phyloP scores from a whole-genome alignment of 35 echinoderm and acorn worm species.

The Diadema setosum region DNA sequence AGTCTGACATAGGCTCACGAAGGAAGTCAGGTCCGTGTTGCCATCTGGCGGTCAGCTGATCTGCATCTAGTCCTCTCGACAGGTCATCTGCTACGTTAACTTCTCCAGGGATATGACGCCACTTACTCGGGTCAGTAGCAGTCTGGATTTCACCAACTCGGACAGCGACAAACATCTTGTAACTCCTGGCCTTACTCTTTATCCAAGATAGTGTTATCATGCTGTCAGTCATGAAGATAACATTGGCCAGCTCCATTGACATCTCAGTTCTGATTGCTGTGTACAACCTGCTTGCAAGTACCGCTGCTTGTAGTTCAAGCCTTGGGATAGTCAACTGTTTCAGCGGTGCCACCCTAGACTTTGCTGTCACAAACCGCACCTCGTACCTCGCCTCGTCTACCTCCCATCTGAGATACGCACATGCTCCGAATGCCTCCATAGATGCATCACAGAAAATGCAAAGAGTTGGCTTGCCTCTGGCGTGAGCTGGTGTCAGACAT shows the following conservation, averaged over 20 bases:
- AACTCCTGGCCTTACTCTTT: conserved; percentile 21
- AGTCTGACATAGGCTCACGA: conserved; percentile 21
- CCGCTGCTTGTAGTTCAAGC: conserved; percentile 39
- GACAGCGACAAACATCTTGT: conserved; percentile 59
- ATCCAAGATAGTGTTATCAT: conserved; percentile 54
- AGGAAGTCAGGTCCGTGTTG: conserved; percentile 55
- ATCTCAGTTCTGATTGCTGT: background rate
- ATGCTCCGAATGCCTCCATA: too few relatives aligned
- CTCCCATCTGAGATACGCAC: too few relatives aligned
- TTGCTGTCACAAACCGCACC: too few relatives aligned
- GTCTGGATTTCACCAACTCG: conserved; percentile 70
- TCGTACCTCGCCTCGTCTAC: too few relatives aligned
- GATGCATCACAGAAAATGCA: too few relatives aligned
- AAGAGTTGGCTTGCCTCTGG: too few relatives aligned
- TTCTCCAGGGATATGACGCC: conserved; percentile 36
- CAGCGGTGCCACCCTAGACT: conserved; percentile 63
- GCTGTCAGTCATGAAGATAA: conserved; percentile 53
- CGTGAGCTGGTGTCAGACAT: too few relatives aligned
- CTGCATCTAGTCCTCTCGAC: conserved; percentile 47
- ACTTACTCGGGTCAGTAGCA: conserved; percentile 26
- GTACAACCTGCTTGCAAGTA: conserved; percentile 20
- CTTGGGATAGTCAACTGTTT: conserved; percentile 26
- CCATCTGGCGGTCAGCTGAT: conserved; percentile 20
- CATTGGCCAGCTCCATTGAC: background rate
- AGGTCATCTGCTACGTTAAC: conserved; percentile 64